Conservation (phyloP, 2,113 vertebrate species). For the Ptilonorhynchus violaceus region DNA sequence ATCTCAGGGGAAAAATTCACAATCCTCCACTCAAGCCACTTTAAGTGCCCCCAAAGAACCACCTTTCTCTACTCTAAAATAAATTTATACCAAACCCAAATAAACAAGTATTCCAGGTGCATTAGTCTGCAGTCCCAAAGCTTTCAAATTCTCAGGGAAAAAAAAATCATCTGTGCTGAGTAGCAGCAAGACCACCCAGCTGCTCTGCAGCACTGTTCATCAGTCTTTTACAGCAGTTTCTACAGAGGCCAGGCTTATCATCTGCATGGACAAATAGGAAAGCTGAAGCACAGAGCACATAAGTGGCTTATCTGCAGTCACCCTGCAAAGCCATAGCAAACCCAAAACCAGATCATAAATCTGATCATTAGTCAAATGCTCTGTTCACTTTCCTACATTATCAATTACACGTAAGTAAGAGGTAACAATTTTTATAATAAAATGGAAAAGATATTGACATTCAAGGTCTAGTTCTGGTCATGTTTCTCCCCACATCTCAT, state of each 20-base stretch:
- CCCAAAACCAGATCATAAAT: neutral
- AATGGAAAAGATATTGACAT: neutral
- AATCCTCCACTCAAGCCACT: neutral
- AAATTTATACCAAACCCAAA: neutral
- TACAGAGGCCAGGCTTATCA: neutral
- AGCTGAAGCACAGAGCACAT: neutral
- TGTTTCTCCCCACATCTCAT: neutral
- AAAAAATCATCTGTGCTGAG: neutral
- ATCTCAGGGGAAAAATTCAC: neutral
- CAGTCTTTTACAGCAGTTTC: neutral
- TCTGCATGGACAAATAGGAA: neutral
- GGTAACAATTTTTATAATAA: neutral
- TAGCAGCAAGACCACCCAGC: neutral
- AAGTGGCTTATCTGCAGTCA: neutral
- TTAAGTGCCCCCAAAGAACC: neutral
- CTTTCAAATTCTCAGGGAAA: neutral
- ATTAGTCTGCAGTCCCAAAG: neutral
- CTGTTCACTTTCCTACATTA: accelerated
- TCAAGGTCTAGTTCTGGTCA: neutral
- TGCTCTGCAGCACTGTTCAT: neutral
- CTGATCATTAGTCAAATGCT: neutral
- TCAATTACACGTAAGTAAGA: neutral
- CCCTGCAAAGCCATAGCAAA: neutral
- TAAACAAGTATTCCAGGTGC: neutral
- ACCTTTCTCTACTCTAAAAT: neutral